Base-by-base conservation (phyloP, 2,888 invertebrate genomes). In the Pandemis corylana region DNA sequence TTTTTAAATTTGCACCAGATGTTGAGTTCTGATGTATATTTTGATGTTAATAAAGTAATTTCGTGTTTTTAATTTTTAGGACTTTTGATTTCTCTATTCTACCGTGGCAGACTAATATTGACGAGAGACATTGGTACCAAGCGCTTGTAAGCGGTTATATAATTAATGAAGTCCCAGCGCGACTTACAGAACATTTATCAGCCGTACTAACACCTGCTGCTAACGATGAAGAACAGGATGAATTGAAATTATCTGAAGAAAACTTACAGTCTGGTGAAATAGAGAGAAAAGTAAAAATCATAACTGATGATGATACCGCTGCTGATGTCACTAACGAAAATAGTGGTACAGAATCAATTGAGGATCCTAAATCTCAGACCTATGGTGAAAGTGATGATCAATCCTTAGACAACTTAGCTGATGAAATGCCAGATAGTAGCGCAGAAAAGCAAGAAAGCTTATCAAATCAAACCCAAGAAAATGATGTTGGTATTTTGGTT, bases 91-190 rank as follows among this genome's bases (percentile, higher is more conserved):
- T 81, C 56, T 81, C 83, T 12, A 76, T 80, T 15, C 65, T 78
- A 53, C 77, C 77, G 53, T 46, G 78, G 15, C 72, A 77, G 64
- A 66, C 63, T 12, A 46, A 65, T 66, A 6, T 63, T 36, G 46
- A 66, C 53, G 78, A 76, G n/a, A 75, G 80, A 62, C 68, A 71
- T 62, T 67, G 68, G 28, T 75, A 78, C 5, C 72, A 79, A 71
- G 72, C 82, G 2, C 12, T 87, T 1, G 69, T 88, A 15, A 69
- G 78, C 36, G 88, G 87, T 2, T 79, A 84, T 69, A 65, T 89
- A n/a, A 49, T 83, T 15, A 83, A 82, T 36, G 80, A 80, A 74
- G 42, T 91, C 44, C 89, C 92, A 6, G 79, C 75, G 71, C 69
- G 68, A 42, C 59, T 88, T 62, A 51, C 59, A 10, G 46, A 76